These are phyloP conservation scores for Nowickia ferox DNA, from an alignment of 2,888 invertebrate species.

Conservation along the genomic window DNA sequence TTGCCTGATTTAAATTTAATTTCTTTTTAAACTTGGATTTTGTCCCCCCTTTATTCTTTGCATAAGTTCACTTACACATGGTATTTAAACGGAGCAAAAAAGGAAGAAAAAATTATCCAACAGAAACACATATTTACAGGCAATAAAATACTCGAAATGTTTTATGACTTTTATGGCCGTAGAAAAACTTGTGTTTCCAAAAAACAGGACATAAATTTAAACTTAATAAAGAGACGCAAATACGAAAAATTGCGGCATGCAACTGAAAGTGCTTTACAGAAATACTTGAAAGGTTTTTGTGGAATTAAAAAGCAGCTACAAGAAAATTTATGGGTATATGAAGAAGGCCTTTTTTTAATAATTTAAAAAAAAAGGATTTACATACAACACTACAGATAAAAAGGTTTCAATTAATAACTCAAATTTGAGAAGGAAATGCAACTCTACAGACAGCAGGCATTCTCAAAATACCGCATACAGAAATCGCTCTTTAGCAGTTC, in stretches of 20 bases:
- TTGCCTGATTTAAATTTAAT: too few species aligned
- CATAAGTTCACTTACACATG: background rate
- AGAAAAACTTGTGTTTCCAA: constrained; percentile 54
- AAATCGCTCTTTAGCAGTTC: too few species aligned
- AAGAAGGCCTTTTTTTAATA: background rate
- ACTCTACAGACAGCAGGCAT: too few species aligned
- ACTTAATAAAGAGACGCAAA: constrained; percentile 42
- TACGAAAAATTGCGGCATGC: background rate
- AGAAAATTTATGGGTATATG: background rate
- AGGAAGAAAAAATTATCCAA: constrained; percentile 11
- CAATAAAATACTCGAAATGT: constrained; percentile 60
- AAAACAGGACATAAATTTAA: constrained; percentile 62
- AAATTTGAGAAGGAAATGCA: background rate
- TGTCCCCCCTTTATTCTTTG: background rate
- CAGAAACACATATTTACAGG: constrained; percentile 31
- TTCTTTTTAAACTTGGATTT: too few species aligned
- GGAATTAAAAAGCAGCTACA: background rate
- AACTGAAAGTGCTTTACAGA: background rate
- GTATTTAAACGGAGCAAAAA: background rate
- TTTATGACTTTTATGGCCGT: constrained; percentile 60
- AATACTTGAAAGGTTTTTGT: background rate
- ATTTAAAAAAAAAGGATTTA: too few species aligned
- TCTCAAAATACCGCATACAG: too few species aligned
- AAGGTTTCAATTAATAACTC: too few species aligned
- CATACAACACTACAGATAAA: too few species aligned